These are phyloP conservation scores for Smittia aterrima DNA, from an alignment of 2,888 invertebrate genomes.

Conservation along the genomic window DNA sequence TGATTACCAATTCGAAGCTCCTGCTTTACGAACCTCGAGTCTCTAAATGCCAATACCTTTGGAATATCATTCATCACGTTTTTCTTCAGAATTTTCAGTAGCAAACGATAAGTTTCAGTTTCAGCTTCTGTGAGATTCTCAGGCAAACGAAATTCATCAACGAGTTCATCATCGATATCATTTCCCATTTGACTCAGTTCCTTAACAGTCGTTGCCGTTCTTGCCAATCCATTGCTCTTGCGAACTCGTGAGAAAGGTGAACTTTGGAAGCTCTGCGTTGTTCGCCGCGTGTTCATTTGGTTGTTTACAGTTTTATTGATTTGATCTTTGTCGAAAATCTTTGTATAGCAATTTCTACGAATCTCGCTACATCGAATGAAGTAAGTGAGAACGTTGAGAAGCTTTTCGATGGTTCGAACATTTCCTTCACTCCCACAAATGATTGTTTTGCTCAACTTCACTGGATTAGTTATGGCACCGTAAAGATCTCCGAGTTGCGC, in stretches of 20 bases:
- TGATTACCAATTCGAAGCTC: constrained; percentile 53
- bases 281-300: constrained; percentile 18
- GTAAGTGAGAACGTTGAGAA: constrained; percentile 78
- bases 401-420: constrained; percentile 65
- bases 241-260: not conserved
- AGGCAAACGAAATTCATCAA: not conserved
- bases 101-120: constrained; percentile 29
- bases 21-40: constrained; percentile 53
- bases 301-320: constrained; percentile 46
- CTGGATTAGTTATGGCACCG: constrained; percentile 79
- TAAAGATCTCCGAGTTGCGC: constrained; percentile 83
- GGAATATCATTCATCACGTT: constrained; percentile 51
- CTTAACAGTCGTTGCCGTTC: constrained; percentile 50
- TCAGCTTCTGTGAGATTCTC: constrained; percentile 2
- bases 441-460: constrained; percentile 75
- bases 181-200: constrained; percentile 46
- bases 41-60: constrained; percentile 51
- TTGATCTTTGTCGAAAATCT: constrained; percentile 50
- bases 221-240: constrained; percentile 45
- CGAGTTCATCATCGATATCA: constrained; percentile 3
- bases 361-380: constrained; percentile 81
- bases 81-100: constrained; percentile 39
- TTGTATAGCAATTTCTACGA: constrained; percentile 56
- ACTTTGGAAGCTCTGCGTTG: not conserved
- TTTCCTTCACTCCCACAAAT: constrained; percentile 67